phyloP scores from a whole-genome alignment of 2,113 vertebrate genomes.

The Ammodytes marinus region DNA sequence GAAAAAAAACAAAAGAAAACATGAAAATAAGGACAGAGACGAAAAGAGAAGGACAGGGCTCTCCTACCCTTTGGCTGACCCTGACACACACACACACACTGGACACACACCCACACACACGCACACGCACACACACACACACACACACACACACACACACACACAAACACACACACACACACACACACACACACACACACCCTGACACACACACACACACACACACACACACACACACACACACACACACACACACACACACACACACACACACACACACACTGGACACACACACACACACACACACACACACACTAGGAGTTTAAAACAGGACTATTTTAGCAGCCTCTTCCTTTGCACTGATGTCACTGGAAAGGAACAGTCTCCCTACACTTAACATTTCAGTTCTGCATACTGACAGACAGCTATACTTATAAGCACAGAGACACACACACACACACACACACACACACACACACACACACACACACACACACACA shows the following conservation, averaged over 20 bases:
- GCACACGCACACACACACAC: too few species aligned
- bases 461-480: slow-evolving; percentile 16
- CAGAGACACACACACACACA: too few species aligned
- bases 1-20: slow-evolving; percentile 16
- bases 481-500: slow-evolving; percentile 5
- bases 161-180: too few species aligned
- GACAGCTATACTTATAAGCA: too few species aligned
- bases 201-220: background rate
- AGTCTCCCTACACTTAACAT: slow-evolving; percentile 52
- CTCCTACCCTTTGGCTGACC: slow-evolving; percentile 66
- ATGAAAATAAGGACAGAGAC: slow-evolving; percentile 11
- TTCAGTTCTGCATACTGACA: slow-evolving; percentile 42
- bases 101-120: too few species aligned
- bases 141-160: too few species aligned
- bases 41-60: slow-evolving; percentile 47
- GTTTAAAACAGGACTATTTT: slow-evolving; percentile 34
- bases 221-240: slow-evolving; percentile 7
- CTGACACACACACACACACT: background rate
- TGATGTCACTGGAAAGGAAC: slow-evolving; percentile 60
- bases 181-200: too few species aligned
- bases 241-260: slow-evolving; percentile 10
- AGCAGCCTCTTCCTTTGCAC: slow-evolving; percentile 45
- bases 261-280: slow-evolving; percentile 13
- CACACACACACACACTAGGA: background rate
- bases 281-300: slow-evolving; percentile 19